Evolutionary conservation across 23 tunicate species (phyloP), one percentile per base, ranked within the genome.

Genomic region (Diplosoma virens): DNA sequence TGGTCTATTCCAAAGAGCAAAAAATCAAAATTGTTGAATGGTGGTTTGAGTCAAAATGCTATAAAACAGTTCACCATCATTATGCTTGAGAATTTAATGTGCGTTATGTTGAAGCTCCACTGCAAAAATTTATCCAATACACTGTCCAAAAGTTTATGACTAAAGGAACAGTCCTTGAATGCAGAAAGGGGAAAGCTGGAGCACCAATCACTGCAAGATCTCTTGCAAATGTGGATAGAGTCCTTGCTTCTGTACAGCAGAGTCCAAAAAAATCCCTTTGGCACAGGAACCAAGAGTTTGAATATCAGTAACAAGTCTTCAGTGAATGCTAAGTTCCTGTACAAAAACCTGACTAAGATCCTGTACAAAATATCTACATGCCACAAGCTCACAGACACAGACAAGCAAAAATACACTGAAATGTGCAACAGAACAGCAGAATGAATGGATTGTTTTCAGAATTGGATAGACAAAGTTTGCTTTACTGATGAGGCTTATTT

Each of bases 191-290:
- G 35, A 26, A 61, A 61, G 69, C 69, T 61, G 69, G 69, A 27
- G 69, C 69, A 29, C 69, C 69, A 61, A 61, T 61, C 69, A 61
- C 69, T 26, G 69, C 69, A 61, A 61, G 35, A 61, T 61, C 69
- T 61, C 69, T 35, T 3, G 69, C 34, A 61, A 61, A 61, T 29
- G 35, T 61, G 34, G 69, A 61, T 29, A 27, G 69, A 61, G 69
- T 61, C 69, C 69, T 34, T 61, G 69, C 35, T 61, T 61, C 69
- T 61, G 69, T 61, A 27, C 69, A 61, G 35, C 69, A 29, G 69
- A 61, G 35, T 61, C 69, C 35, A 61, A 61, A 61, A 61, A 61
- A 55, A n/a, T 61, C 69, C 35, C 69, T 61, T 35, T 3, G 69
- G 35, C 35, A 22, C 9, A 61, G 69, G 69, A 61, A 35, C 69